Conservation (phyloP, 2,797 vertebrate species). For the Stomatorhinus walkeri region DNA sequence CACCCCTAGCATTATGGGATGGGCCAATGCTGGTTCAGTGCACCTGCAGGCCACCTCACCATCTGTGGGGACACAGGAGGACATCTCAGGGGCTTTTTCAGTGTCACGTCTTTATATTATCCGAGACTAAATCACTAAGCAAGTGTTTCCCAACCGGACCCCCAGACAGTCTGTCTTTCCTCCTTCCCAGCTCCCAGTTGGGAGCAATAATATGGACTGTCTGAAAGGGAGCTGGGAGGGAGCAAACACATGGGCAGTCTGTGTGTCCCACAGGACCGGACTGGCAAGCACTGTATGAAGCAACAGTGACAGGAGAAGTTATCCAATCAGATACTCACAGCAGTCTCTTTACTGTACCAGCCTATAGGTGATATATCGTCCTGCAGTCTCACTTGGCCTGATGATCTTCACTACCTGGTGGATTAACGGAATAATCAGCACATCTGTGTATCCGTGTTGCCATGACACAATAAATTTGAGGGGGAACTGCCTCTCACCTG, state of each 20-base stretch:
- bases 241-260: neutral
- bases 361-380: slow-evolving; percentile 93
- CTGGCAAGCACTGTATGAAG: neutral
- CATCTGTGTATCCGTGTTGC: neutral
- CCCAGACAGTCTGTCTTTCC: neutral
- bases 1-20: neutral
- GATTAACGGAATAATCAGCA: neutral
- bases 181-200: neutral
- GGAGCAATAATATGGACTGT: too few relatives aligned
- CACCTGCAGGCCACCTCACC: neutral
- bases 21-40: neutral
- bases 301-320: neutral
- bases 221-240: neutral
- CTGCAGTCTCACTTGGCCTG: slow-evolving; percentile 87
- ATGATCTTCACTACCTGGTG: slow-evolving; percentile 94
- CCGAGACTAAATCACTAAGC: neutral
- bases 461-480: neutral
- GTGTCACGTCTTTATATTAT: neutral
- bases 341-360: slow-evolving; percentile 72
- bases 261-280: neutral
- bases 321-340: slow-evolving; percentile 12
- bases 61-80: neutral
- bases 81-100: neutral
- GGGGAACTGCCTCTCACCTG: slow-evolving; percentile 64
- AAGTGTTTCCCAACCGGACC: neutral